Conservation (phyloP, 1,140 invertebrate species). For the Kradibia gibbosae region DNA sequence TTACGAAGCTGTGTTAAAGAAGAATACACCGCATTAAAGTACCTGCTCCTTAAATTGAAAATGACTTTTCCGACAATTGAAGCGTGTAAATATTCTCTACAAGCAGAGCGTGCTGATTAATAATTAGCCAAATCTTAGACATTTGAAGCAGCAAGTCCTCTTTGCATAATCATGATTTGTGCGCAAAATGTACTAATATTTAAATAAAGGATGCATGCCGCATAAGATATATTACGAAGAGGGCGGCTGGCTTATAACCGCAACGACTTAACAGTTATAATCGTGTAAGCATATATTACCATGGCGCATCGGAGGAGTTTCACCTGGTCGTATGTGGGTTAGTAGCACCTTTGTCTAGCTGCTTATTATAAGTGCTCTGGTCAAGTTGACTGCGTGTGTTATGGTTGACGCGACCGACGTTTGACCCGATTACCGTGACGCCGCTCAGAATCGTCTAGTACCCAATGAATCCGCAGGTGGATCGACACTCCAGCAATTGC, state of each 20-base stretch:
- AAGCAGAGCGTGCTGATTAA: no score
- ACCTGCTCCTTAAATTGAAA: no score
- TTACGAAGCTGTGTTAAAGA: no score
- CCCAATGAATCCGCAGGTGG: neutral
- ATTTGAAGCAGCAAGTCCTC: no score
- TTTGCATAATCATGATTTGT: no score
- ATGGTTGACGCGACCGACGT: conserved; percentile 47
- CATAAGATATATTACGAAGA: no score
- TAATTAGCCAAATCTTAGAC: no score
- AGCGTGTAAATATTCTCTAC: no score
- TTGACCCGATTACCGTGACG: conserved; percentile 57
- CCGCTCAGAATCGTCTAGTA: neutral
- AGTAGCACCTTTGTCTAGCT: conserved; percentile 58
- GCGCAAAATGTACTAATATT: no score
- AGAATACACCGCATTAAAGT: no score
- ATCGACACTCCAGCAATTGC: neutral
- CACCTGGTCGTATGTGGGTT: conserved; percentile 54
- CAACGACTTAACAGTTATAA: neutral
- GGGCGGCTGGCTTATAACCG: neutral
- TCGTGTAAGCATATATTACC: conserved; percentile 1
- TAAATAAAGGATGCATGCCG: no score
- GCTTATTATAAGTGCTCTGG: conserved; percentile 39
- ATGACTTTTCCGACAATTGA: no score
- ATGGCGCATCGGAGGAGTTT: conserved; percentile 50
- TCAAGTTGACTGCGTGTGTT: conserved; percentile 48